Evolutionary conservation across 2,888 invertebrate species (phyloP).

Genomic region (Plemyria rubiginata): DNA sequence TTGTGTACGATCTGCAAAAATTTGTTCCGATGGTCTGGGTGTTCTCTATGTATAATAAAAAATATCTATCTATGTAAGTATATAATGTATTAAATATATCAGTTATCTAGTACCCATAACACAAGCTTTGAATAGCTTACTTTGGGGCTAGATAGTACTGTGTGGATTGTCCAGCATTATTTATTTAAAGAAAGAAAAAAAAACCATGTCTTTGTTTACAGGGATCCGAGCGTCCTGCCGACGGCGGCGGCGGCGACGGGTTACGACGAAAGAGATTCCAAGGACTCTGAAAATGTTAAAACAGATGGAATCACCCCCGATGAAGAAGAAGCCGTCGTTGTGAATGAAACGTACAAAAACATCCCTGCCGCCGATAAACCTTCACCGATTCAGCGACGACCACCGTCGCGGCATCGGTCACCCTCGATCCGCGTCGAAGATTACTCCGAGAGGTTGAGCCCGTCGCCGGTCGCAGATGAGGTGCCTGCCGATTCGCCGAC

Average conservation of each 20-base stretch:
- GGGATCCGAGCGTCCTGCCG: conserved; percentile 74
- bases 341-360: conserved; percentile 40
- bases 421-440: conserved; percentile 73
- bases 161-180: too few species aligned
- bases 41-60: too few species aligned
- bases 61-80: too few species aligned
- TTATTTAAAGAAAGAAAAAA: too few species aligned
- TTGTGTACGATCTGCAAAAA: too few species aligned
- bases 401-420: conserved; percentile 57
- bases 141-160: too few species aligned
- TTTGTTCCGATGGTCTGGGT: too few species aligned
- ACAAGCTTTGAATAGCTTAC: too few species aligned
- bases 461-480: conserved; percentile 44
- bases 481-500: conserved; percentile 44
- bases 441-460: conserved; percentile 64
- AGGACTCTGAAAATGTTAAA: conserved; percentile 15
- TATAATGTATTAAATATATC: too few species aligned
- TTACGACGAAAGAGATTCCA: conserved; percentile 46
- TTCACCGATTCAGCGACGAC: conserved; percentile 17
- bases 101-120: too few species aligned
- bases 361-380: conserved; percentile 27
- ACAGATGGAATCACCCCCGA: conserved; percentile 7
- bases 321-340: conserved; percentile 44
- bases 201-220: conserved; percentile 58
- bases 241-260: conserved; percentile 66